Evolutionary conservation across 1,140 invertebrate species (phyloP).

Genomic region (Scaptomyza pallida): DNA sequence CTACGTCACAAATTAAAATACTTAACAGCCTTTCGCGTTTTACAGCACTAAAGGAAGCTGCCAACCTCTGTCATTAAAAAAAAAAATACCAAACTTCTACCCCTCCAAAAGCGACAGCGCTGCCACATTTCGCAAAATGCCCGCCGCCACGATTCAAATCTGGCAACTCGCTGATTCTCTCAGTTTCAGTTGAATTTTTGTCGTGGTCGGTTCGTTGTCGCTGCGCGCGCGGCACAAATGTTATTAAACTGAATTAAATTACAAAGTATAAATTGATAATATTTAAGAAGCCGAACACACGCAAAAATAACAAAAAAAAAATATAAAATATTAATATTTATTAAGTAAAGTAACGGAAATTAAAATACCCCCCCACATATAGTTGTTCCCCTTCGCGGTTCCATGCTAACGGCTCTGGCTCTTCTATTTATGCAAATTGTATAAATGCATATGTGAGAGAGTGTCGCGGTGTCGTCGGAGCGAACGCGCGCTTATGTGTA

Average conservation of each 20-base stretch:
- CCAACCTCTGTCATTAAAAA: not conserved
- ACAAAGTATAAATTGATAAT: constrained; percentile 46
- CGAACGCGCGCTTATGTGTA: constrained; percentile 7
- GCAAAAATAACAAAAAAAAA: constrained; percentile 46
- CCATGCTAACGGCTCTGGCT: constrained; percentile 35
- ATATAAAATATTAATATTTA: constrained; percentile 1
- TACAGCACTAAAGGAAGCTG: constrained; percentile 6
- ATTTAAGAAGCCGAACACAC: constrained; percentile 76
- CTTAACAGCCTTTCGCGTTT: not conserved
- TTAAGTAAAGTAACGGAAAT: constrained; percentile 49
- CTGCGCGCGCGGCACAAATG: constrained; percentile 42
- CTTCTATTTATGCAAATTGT: constrained; percentile 54
- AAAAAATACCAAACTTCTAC: constrained; percentile 4
- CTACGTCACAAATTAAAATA: constrained; percentile 14
- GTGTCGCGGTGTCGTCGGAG: constrained; percentile 39
- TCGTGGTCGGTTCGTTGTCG: constrained; percentile 51
- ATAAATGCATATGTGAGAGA: constrained; percentile 45
- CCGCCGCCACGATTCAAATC: constrained; percentile 25
- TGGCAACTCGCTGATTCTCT: constrained; percentile 44
- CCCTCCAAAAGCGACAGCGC: not conserved
- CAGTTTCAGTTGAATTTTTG: constrained; percentile 55
- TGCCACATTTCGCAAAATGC: constrained; percentile 27
- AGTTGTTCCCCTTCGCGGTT: constrained; percentile 12
- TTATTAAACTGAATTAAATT: constrained; percentile 51
- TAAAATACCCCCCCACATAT: constrained; percentile 26